phyloP scores from a whole-genome alignment of 2,797 vertebrate species.

The Masticophis lateralis region DNA sequence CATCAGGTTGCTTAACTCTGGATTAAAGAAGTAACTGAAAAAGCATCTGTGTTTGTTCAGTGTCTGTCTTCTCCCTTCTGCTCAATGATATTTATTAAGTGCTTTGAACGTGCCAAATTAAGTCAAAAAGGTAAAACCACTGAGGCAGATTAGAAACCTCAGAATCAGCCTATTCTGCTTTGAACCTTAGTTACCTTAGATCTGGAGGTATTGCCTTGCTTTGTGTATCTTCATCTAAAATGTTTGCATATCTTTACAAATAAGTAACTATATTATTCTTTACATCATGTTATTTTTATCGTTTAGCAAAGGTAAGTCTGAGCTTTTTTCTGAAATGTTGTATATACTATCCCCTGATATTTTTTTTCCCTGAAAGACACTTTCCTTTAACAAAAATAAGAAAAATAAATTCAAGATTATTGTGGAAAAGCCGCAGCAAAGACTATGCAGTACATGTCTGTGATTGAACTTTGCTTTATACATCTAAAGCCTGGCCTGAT shows the following conservation, averaged over 20 bases:
- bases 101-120: neutral
- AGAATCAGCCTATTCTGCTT: neutral
- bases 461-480: slow-evolving; percentile 9
- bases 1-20: neutral
- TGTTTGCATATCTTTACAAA: neutral
- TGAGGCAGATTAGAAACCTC: neutral
- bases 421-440: slow-evolving; percentile 15
- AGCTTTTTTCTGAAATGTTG: neutral
- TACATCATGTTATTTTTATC: neutral
- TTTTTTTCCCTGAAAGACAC: neutral
- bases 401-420: slow-evolving; percentile 6
- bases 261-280: neutral
- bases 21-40: neutral
- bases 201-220: neutral
- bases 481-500: slow-evolving; percentile 33
- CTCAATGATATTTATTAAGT: neutral
- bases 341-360: neutral
- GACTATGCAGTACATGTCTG: neutral
- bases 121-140: neutral
- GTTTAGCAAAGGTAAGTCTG: neutral
- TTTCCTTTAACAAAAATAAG: neutral
- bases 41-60: neutral
- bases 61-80: no score
- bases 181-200: neutral
- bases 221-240: neutral